Conservation (phyloP, 2,113 vertebrate species). For the Eurystomus gularis region DNA sequence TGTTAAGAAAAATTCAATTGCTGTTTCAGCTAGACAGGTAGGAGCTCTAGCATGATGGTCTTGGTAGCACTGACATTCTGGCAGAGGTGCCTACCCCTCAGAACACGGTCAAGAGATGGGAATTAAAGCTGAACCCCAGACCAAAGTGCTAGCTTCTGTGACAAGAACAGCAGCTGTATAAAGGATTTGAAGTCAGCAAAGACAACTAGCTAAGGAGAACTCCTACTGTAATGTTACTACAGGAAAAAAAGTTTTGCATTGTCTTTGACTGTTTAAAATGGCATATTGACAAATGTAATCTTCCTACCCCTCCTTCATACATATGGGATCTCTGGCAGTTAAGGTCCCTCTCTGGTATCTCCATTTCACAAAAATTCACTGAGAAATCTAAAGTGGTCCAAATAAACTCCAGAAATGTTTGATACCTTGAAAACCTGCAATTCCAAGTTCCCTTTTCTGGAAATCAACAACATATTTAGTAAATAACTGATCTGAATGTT, state of each 20-base stretch:
- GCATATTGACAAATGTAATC: neutral
- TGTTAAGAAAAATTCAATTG: neutral
- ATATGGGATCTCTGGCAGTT: neutral
- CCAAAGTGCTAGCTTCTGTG: neutral
- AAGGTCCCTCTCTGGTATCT: neutral
- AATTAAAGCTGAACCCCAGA: neutral
- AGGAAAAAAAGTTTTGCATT: fast-evolving
- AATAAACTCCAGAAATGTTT: neutral
- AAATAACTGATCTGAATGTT: neutral
- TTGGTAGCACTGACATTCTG: neutral
- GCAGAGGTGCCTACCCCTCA: fast-evolving
- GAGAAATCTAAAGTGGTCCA: neutral
- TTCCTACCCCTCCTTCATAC: fast-evolving
- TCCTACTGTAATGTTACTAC: neutral
- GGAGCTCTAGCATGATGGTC: fast-evolving
- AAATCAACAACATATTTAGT: neutral
- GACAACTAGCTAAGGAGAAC: neutral
- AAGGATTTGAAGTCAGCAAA: neutral
- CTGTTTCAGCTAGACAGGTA: neutral
- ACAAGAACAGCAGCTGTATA: neutral
- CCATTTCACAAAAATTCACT: neutral
- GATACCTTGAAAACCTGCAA: neutral
- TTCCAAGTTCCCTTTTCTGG: neutral
- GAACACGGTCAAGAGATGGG: fast-evolving
- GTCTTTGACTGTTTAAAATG: neutral